Percentiles rank a stretch among this genome's conserved stretches.
Evolutionary conservation across 2,888 invertebrate genomes (phyloP).

Genomic region (Lasioglossum morio): DNA sequence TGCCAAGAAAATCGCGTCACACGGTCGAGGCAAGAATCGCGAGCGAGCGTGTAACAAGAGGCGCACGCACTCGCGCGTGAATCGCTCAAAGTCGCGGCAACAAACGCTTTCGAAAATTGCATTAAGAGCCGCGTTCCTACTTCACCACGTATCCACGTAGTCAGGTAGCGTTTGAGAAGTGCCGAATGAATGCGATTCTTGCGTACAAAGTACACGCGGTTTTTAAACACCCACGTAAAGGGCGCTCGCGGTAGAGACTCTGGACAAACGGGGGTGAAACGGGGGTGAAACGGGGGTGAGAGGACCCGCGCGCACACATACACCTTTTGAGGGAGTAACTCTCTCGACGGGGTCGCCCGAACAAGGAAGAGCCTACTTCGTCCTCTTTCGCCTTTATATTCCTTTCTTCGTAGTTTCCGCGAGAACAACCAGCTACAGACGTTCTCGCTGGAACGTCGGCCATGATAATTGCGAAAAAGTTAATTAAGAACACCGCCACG

Average conservation of each 20-base stretch:
- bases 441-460: conserved; percentile 59
- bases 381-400: not conserved
- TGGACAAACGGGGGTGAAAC: not conserved
- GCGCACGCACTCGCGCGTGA: conserved; percentile 44
- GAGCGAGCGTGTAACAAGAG: not conserved
- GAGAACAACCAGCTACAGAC: conserved; percentile 47
- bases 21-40: not conserved
- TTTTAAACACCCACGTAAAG: conserved; percentile 60
- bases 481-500: conserved; percentile 74
- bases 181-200: conserved; percentile 61
- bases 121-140: conserved; percentile 54
- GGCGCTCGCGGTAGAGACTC: conserved; percentile 11
- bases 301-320: not conserved
- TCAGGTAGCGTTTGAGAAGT: conserved; percentile 58
- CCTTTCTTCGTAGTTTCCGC: conserved; percentile 28
- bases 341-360: conserved; percentile 23
- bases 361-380: conserved; percentile 45
- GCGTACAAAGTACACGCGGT: conserved; percentile 61
- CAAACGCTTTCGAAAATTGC: conserved; percentile 60
- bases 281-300: not conserved
- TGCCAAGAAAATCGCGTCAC: conserved; percentile 41
- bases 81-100: conserved; percentile 52
- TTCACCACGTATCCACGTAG: conserved; percentile 53
- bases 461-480: conserved; percentile 76
- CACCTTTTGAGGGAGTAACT: conserved; percentile 57